Conservation (phyloP, 2,797 vertebrate genomes). For the Poliocrania exsul region DNA sequence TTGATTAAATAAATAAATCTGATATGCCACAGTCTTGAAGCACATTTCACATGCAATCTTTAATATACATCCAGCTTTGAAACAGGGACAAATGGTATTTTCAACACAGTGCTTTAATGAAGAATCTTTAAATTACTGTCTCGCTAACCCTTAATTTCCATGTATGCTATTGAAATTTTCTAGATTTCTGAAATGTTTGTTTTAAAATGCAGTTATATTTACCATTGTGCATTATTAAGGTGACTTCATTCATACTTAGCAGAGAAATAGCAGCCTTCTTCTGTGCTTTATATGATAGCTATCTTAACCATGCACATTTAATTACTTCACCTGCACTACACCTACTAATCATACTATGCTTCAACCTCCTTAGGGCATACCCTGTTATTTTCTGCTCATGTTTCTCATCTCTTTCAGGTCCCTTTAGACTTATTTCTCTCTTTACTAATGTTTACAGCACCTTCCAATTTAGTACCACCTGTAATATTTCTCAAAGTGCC, state of each 20-base stretch:
- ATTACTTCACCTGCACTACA: not conserved
- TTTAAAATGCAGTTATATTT: not conserved
- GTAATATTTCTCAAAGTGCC: not conserved
- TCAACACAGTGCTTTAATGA: not conserved
- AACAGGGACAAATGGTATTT: not conserved
- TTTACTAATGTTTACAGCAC: not conserved
- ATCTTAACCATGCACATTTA: not conserved
- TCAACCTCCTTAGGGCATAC: not conserved
- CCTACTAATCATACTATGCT: not conserved
- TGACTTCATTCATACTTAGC: not conserved
- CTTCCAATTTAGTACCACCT: not conserved
- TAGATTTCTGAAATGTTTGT: not conserved
- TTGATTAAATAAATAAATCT: not conserved
- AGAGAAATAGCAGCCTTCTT: not conserved
- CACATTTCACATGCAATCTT: not conserved
- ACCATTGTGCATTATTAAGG: not conserved
- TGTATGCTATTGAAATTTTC: not conserved
- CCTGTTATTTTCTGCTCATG: not conserved
- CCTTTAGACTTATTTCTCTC: not conserved
- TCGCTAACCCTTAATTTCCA: not conserved
- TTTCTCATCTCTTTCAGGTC: not conserved
- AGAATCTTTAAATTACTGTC: not conserved
- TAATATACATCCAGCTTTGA: not conserved
- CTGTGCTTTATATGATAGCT: not conserved
- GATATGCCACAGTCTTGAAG: not conserved